Conservation (phyloP, 2,888 invertebrate species). For the Clanis bilineata region DNA sequence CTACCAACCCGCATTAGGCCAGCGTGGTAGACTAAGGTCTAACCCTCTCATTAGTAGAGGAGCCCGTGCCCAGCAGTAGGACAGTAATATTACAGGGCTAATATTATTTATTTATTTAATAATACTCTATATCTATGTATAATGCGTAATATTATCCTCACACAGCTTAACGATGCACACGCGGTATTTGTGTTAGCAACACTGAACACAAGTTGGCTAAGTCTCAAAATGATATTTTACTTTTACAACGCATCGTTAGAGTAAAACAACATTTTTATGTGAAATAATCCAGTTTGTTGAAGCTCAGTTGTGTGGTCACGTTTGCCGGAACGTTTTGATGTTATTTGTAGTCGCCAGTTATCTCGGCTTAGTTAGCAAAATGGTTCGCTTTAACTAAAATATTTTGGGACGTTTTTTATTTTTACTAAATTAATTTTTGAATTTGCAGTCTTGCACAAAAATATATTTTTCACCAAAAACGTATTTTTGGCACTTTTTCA, state of each 20-base stretch:
- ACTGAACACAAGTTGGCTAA: conserved; percentile 6
- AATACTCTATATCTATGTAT: too few relatives aligned
- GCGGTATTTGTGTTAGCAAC: not conserved
- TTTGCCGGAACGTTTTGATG: not conserved
- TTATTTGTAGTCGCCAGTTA: not conserved
- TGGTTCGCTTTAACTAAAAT: not conserved
- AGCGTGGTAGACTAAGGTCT: too few relatives aligned
- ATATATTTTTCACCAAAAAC: too few relatives aligned
- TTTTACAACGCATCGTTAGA: conserved; percentile 9
- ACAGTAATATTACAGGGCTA: too few relatives aligned
- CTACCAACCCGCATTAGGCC: too few relatives aligned
- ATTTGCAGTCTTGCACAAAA: too few relatives aligned
- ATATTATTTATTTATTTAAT: too few relatives aligned
- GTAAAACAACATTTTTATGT: conserved; percentile 1
- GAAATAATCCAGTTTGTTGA: not conserved
- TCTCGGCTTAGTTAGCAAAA: not conserved
- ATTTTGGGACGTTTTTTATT: not conserved
- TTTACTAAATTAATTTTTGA: too few relatives aligned
- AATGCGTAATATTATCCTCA: not conserved
- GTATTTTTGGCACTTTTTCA: too few relatives aligned
- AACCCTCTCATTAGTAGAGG: too few relatives aligned
- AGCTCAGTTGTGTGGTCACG: not conserved
- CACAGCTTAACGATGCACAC: not conserved
- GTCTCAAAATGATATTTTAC: conserved; percentile 13
- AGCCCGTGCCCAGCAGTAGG: too few relatives aligned